Conservation (phyloP, 2,888 invertebrate genomes). For the Idaea dimidiata region DNA sequence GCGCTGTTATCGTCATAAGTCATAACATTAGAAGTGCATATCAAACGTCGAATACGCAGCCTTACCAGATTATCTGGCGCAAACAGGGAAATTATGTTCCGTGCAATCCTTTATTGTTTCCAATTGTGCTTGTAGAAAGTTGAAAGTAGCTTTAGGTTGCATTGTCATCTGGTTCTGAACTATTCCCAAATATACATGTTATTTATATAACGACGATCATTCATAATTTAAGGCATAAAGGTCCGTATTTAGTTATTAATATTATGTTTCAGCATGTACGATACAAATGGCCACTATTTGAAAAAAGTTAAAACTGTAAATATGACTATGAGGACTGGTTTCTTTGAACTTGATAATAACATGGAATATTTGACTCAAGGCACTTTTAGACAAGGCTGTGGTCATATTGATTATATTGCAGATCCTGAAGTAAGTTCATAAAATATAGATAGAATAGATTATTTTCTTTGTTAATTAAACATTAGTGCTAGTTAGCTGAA, state of each 20-base stretch:
- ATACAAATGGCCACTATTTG: constrained; percentile 32
- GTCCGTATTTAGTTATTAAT: background rate
- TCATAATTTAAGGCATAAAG: background rate
- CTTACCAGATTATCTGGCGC: too few species aligned
- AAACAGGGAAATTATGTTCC: too few species aligned
- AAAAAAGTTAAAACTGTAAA: constrained; percentile 36
- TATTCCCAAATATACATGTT: too few species aligned
- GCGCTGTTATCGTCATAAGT: too few species aligned
- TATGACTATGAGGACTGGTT: constrained; percentile 39
- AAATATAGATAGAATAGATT: background rate
- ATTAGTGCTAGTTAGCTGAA: too few species aligned
- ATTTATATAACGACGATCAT: background rate
- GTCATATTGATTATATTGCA: constrained; percentile 23
- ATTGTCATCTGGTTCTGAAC: too few species aligned
- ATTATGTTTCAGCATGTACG: constrained; percentile 36
- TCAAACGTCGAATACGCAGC: too few species aligned
- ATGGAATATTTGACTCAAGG: constrained; percentile 33
- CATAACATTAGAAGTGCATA: too few species aligned
- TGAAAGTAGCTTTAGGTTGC: too few species aligned
- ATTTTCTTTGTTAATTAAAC: too few species aligned
- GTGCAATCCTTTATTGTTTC: too few species aligned
- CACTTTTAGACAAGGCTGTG: constrained; percentile 23
- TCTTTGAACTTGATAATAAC: constrained; percentile 29
- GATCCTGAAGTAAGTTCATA: constrained; percentile 30
- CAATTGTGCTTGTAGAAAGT: too few species aligned